Evolutionary conservation across 2,888 invertebrate species (phyloP), one percentile per base, ranked within the genome.

Genomic region (Cephalotes varians): DNA sequence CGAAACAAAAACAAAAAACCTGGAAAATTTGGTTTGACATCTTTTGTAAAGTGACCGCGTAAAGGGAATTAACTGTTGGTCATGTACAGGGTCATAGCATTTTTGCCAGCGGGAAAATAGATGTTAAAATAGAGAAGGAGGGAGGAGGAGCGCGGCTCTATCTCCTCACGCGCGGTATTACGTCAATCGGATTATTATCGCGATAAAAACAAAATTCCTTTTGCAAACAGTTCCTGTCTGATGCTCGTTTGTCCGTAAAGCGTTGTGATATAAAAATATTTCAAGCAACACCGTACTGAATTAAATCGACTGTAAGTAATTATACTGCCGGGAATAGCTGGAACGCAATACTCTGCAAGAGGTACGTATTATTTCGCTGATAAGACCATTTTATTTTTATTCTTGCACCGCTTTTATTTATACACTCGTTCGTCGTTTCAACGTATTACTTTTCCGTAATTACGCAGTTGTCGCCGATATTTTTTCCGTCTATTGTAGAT

Each of bases 301-400:
- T 88, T 87, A 88, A 88, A 88, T 88, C 87, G 86, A 87, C 83
- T 80, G 84, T 82, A 69, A 86, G 76, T 86, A 87, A 88, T 88
- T 86, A 81, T 80, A 82, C 84, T 84, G 69, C 31, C 77, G 62
- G 47, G 74, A 56, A 65, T 77, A 76, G 83, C 60, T 60, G 51
- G 56, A 71, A 49, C 69, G 77, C 56, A 69, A 79, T 79, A 67
- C 77, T 79, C 67, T 25, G 67, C 77, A 28, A 62, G 80, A 58
- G 82, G 64, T 73, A 84, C 83, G 81, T 81, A 87, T 88, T 83
- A 84, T 79, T 80, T 37, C 73, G 64, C 58, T 87, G 88, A 88
- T 85, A 89, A 87, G 82, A 83, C 77, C 88, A 74, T 82, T 89
- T 88, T 76, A 82, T 81, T 83, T 60, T 84, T 67, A 65, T 82